Evolutionary conservation across 2,888 invertebrate genomes (phyloP).

Genomic region (Nomada flava): DNA sequence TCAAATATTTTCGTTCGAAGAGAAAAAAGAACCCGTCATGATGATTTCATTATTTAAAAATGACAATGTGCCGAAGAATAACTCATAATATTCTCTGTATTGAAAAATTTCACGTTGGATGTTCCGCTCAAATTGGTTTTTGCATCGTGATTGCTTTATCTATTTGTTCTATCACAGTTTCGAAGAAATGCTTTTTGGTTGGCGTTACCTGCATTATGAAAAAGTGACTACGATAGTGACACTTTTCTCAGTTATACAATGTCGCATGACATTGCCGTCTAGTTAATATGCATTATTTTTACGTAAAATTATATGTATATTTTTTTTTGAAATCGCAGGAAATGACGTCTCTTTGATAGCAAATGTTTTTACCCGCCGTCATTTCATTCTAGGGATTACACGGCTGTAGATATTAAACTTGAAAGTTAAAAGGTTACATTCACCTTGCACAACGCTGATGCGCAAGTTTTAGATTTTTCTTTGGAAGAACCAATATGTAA

Average conservation of each 20-base stretch:
- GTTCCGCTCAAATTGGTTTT: conserved; percentile 14
- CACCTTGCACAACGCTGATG: too few species aligned
- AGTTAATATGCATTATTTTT: background rate
- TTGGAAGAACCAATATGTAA: too few species aligned
- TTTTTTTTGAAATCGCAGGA: background rate
- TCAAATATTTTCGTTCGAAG: background rate
- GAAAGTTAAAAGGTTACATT: background rate
- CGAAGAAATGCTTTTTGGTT: background rate
- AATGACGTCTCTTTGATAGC: conserved; percentile 5
- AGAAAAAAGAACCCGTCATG: background rate
- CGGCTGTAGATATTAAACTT: too few species aligned
- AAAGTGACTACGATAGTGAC: background rate
- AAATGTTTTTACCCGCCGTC: conserved; percentile 21
- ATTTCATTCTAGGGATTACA: background rate
- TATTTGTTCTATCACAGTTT: conserved; percentile 11
- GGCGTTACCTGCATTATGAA: background rate
- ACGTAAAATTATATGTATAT: background rate
- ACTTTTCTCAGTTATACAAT: background rate
- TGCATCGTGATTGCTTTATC: background rate
- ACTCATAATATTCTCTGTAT: background rate
- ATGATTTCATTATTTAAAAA: background rate
- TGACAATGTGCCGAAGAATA: background rate
- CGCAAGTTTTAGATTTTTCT: too few species aligned
- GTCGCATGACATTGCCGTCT: background rate
- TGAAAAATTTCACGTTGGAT: background rate